Conservation (phyloP, 1,140 invertebrate genomes). For the Drosophila pallidifrons region DNA sequence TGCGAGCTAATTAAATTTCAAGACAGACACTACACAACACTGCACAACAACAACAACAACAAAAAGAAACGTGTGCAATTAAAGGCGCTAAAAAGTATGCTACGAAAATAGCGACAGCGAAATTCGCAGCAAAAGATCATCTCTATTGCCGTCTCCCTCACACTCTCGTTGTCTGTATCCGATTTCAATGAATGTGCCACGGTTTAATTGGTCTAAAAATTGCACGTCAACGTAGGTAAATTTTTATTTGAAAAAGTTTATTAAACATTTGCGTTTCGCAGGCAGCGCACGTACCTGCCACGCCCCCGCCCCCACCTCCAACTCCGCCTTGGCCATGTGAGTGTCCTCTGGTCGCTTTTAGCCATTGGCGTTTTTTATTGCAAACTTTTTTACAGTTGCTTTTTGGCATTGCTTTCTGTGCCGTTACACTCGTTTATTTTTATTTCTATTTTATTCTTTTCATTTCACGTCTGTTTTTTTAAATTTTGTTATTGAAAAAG, state of each 20-base stretch:
- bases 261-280: constrained; percentile 79
- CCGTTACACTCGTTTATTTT: constrained; percentile 20
- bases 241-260: constrained; percentile 84
- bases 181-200: constrained; percentile 32
- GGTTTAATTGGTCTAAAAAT: constrained; percentile 80
- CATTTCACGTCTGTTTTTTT: background rate
- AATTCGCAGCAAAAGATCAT: constrained; percentile 31
- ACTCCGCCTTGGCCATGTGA: constrained; percentile 18
- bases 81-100: constrained; percentile 30
- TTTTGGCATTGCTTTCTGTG: constrained; percentile 62
- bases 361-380: constrained; percentile 76
- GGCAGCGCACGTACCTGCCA: constrained; percentile 67
- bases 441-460: constrained; percentile 27
- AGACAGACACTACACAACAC: constrained; percentile 23
- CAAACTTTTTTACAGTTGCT: constrained; percentile 73
- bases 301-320: constrained; percentile 5
- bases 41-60: constrained; percentile 13
- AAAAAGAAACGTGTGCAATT: constrained; percentile 37
- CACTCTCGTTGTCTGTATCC: background rate
- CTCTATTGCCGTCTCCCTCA: background rate
- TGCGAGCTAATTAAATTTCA: constrained; percentile 76
- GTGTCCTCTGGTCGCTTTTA: constrained; percentile 59
- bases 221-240: constrained; percentile 81
- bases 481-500: constrained; percentile 82
- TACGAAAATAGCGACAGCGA: constrained; percentile 9